A percentile compares a stretch with the other conserved stretches of the same genome.
Evolutionary conservation across 2,113 vertebrate genomes (phyloP).

Genomic region (Telmatochromis brichardi): DNA sequence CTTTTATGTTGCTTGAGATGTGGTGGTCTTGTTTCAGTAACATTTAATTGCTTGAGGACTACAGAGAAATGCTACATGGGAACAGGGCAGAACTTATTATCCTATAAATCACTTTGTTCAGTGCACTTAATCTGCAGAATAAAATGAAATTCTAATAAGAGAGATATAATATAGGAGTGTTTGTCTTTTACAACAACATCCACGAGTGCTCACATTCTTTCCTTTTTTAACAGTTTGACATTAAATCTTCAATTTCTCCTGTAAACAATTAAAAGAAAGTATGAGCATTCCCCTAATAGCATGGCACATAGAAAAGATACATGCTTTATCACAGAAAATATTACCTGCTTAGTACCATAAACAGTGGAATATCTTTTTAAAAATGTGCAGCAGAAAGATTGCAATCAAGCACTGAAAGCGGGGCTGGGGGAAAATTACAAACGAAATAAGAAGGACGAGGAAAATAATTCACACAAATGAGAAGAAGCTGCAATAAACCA

Average conservation of each 20-base stretch:
- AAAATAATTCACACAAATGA: neutral
- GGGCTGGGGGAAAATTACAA: neutral
- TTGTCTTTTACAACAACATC: neutral
- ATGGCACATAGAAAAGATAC: neutral
- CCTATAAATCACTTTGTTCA: neutral
- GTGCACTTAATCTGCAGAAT: neutral
- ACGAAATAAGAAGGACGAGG: conserved; percentile 10
- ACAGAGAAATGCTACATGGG: neutral
- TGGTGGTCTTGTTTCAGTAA: neutral
- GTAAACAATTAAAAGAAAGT: neutral
- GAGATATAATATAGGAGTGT: neutral
- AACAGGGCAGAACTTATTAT: neutral
- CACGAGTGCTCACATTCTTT: neutral
- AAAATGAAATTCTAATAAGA: neutral
- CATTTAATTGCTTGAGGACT: neutral
- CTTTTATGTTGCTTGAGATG: neutral
- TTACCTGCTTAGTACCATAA: neutral
- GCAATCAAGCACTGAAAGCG: neutral
- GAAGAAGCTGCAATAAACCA: neutral
- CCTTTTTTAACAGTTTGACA: neutral
- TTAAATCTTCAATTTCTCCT: neutral
- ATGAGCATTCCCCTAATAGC: neutral
- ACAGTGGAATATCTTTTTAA: neutral
- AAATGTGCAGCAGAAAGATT: neutral
- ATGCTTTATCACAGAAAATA: neutral